phyloP scores from a whole-genome alignment of 1,140 invertebrate species.

The Pseudobourletiella spinata region DNA sequence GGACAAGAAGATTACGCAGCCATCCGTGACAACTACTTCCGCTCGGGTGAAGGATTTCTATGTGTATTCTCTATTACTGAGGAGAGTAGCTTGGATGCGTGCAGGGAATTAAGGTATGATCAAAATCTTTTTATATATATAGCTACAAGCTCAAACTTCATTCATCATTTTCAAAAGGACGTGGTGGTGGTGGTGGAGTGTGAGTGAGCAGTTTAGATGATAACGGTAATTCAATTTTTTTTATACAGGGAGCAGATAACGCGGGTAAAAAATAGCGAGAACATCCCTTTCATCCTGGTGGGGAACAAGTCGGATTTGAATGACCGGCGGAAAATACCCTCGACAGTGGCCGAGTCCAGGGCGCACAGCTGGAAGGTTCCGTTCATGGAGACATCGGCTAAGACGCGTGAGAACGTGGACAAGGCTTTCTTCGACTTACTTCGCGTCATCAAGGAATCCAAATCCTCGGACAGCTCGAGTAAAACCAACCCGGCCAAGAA shows the following conservation, averaged over 20 bases:
- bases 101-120: conserved; percentile 89
- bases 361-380: conserved; percentile 91
- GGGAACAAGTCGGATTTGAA: conserved; percentile 98
- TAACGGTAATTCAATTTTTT: too few relatives aligned
- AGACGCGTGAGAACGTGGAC: conserved; percentile 96
- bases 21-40: conserved; percentile 97
- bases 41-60: conserved; percentile 97
- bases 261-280: conserved; percentile 96
- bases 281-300: conserved; percentile 95
- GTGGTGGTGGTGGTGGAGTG: too few relatives aligned
- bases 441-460: conserved; percentile 89
- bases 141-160: too few relatives aligned
- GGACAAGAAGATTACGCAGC: conserved; percentile 99
- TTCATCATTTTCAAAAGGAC: too few relatives aligned
- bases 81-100: conserved; percentile 95
- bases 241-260: conserved; percentile 88
- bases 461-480: conserved; percentile 72
- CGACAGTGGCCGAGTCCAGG: conserved; percentile 74
- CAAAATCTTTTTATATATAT: background rate
- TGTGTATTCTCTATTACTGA: conserved; percentile 99
- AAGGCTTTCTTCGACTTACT: conserved; percentile 99
- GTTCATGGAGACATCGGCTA: conserved; percentile 98
- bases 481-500: background rate
- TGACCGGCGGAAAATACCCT: conserved; percentile 80
- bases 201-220: too few relatives aligned